Evolutionary conservation across 35 echinoderm and acorn worm species (phyloP), one percentile per base, ranked within the genome.

Genomic region (Heliocidaris erythrogramma): DNA sequence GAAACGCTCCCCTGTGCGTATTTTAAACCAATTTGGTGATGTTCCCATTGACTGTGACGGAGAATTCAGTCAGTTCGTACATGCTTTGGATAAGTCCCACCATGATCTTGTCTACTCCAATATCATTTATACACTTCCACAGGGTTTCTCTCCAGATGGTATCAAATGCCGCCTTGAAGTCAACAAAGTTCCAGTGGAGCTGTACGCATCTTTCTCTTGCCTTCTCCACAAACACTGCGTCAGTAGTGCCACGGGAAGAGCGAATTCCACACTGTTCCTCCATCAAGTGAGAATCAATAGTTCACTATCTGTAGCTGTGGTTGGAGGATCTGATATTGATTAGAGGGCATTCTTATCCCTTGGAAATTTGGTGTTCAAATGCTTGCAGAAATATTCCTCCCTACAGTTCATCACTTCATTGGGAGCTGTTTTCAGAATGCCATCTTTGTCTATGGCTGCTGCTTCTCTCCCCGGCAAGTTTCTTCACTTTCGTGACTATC

Each of bases 331-430:
- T 85, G 93, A 13, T 13, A 85, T 94, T 18, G 49, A 48, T 12
- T 94, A 61, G 14, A 94, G 32, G 12, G 42, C 93, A 71, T 94
- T 78, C 13, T 59, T 32, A 3, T 94, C 93, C 32, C 30, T 65
- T 94, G 59, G 35, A 42, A 42, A 42, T 42, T 42, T 42, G 9
- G 61, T 85, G 93, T 94, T 94, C 0, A 94, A 30, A 85, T 94
- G 69, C 18, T 30, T 30, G 65, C 93, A 42, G 35, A 94, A 94
- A 42, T 94, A 59, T 71, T 94, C 93, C 47, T 94, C 93, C 60
- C 21, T 85, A 31, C 93, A 94, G 9, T 94, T 93, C 35, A 94
- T 42, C 35, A 42, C 35, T 42, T 42, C 35, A 42, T 42, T 42
- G 35, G 35, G 35, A 3, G 35, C 35, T 17, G 14, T 94, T 49